Conservation (phyloP, 2,797 vertebrate genomes). For the Poeciliopsis presidionis region DNA sequence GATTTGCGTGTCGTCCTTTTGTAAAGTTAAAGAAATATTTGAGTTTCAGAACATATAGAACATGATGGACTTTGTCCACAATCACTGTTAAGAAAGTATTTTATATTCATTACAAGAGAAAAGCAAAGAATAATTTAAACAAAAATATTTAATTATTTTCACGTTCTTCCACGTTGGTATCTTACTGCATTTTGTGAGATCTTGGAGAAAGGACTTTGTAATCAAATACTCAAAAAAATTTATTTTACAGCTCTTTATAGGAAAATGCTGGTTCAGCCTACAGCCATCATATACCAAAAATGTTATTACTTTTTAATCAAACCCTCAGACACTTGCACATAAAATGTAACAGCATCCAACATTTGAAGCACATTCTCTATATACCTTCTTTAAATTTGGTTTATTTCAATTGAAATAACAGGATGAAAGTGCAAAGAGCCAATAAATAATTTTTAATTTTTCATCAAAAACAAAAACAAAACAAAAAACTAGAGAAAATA, state of each 20-base stretch:
- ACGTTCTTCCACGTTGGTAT: background rate
- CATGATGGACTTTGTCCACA: background rate
- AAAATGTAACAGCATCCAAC: background rate
- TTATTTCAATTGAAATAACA: background rate
- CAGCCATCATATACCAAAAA: background rate
- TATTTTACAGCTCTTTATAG: background rate
- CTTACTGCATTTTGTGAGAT: background rate
- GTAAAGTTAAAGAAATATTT: background rate
- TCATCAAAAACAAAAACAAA: too few species aligned
- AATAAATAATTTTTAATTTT: too few species aligned
- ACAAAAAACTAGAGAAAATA: too few species aligned
- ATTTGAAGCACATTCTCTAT: background rate
- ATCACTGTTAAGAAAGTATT: background rate
- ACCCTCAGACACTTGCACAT: background rate
- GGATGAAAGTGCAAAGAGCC: too few species aligned
- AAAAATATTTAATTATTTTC: background rate
- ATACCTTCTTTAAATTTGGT: background rate
- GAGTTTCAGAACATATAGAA: background rate
- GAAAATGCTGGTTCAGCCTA: background rate
- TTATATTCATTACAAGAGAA: background rate
- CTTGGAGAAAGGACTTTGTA: background rate
- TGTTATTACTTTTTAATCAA: background rate
- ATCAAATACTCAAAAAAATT: background rate
- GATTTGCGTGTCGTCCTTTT: constrained; percentile 13
- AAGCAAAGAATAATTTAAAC: background rate